Evolutionary conservation across 2,797 vertebrate genomes (phyloP).

Genomic region (Acrocephalus scirpaceus): DNA sequence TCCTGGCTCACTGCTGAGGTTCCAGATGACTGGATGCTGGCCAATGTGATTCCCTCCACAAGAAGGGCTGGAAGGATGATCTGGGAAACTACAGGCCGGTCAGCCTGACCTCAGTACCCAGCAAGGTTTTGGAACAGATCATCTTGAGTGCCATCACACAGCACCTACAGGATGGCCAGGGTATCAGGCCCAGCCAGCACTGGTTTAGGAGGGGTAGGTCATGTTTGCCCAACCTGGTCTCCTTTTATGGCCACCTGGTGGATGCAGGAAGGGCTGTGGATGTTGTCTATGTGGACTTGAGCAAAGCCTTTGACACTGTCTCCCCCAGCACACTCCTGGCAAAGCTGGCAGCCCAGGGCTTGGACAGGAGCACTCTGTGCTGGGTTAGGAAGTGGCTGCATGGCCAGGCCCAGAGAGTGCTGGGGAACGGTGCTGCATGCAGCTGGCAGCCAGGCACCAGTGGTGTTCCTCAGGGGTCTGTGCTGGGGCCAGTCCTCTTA

Average conservation of each 20-base stretch:
- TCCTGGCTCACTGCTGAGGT: neutral
- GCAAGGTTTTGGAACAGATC: neutral
- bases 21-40: neutral
- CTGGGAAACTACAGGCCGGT: neutral
- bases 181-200: neutral
- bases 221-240: neutral
- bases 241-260: neutral
- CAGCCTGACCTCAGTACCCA: neutral
- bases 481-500: neutral
- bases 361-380: neutral
- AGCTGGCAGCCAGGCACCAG: neutral
- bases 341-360: neutral
- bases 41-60: neutral
- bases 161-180: neutral
- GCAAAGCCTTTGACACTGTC: neutral
- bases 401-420: neutral
- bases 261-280: neutral
- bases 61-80: neutral
- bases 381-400: neutral
- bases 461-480: neutral
- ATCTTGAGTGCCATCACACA: rapidly evolving
- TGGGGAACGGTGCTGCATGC: neutral
- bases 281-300: neutral
- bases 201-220: neutral
- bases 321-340: neutral